Evolutionary conservation across 2,113 vertebrate species (phyloP), one percentile per base, ranked within the genome.

Genomic region (Synodontis membranacea): DNA sequence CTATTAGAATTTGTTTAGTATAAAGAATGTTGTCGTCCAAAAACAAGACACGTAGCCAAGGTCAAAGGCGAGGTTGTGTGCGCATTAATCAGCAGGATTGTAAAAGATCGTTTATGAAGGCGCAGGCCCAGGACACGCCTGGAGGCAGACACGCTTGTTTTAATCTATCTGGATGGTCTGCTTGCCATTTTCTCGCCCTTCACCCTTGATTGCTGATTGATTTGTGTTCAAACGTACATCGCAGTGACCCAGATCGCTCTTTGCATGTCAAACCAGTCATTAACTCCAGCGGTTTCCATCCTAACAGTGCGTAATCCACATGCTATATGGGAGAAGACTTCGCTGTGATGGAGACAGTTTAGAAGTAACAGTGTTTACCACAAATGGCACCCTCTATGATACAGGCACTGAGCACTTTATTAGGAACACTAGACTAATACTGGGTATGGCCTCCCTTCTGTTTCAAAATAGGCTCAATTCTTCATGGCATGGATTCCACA

Each of bases 61-160:
- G 93, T 93, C 94, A 94, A 94, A 94, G 93, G 92, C 92, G 91
- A 89, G 86, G 88, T 92, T 92, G 91, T 9, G 85, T 76, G 89
- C 91, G 95, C 94, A 96, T 96, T 94, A 92, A 94, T 95, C 92
- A 94, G 89, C 80, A 52, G 92, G 94, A 94, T 96, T 94, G 88
- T 86, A 78, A 0, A 84, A 34, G 91, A 88, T 89, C 90, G 91
- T 94, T 94, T 93, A 94, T 95, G 92, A 95, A 95, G 92, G 92
- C 72, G 31, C 14, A 83, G 31, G 58, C 83, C 52, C 39, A 25
- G 25, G 70, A 58, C 1, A 10, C 52, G 54, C 83, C 46, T 88
- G 74, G 64, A 82, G 48, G 25, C 64, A 44, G 48, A 72, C 70
- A 76, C 44, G 52, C 62, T 64, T 76, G 39, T 44, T 56, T 81